These are phyloP conservation scores for Phrynocephalus versicolor DNA, from an alignment of 2,113 vertebrate species.

Conservation along the genomic window DNA sequence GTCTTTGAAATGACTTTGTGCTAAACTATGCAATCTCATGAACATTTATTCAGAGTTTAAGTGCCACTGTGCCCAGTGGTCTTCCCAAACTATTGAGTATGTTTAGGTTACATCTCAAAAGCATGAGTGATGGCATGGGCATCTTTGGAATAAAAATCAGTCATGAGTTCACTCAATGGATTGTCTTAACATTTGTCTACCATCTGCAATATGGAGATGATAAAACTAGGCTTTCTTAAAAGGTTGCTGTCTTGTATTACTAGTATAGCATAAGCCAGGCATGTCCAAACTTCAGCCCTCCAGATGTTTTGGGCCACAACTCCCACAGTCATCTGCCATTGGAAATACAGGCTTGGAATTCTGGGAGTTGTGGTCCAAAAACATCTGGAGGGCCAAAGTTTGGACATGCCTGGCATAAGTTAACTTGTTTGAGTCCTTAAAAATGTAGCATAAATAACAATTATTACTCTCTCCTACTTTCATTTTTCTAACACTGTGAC, in stretches of 20 bases:
- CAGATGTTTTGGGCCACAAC: too few species aligned
- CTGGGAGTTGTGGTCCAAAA: too few species aligned
- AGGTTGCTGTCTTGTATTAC: not conserved
- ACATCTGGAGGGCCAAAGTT: too few species aligned
- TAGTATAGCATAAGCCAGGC: not conserved
- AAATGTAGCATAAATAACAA: not conserved
- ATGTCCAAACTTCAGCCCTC: too few species aligned
- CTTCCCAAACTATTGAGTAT: not conserved
- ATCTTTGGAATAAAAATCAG: not conserved
- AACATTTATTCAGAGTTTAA: conserved; percentile 3
- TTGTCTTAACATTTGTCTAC: not conserved
- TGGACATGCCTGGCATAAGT: too few species aligned
- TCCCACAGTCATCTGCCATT: too few species aligned
- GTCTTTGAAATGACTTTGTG: not conserved
- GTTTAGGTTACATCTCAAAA: not conserved
- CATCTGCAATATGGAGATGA: not conserved
- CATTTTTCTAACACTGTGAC: not conserved
- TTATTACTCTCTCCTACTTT: not conserved
- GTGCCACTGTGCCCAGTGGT: not conserved
- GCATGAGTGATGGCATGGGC: not conserved
- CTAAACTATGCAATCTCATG: not conserved
- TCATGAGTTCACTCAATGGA: not conserved
- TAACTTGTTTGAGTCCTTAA: not conserved
- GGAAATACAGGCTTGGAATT: too few species aligned
- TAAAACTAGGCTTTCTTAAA: not conserved